Percentiles rank a stretch among this genome's conserved stretches.
phyloP scores from a whole-genome alignment of 2,888 invertebrate genomes.

The Hartigia nigra region DNA sequence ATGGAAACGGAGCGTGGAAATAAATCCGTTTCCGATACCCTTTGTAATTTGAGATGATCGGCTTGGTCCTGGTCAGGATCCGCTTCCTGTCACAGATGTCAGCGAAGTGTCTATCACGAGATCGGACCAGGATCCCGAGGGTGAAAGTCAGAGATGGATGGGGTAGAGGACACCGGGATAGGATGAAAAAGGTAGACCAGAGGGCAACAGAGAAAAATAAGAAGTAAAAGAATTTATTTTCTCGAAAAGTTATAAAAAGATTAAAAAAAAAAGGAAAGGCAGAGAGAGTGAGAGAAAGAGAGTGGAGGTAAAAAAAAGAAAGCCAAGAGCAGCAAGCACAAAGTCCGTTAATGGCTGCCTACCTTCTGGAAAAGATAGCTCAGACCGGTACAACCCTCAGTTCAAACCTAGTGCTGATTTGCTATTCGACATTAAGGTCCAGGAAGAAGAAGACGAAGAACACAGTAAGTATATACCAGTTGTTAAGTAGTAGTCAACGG shows the following conservation, averaged over 20 bases:
- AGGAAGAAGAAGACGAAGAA: background rate
- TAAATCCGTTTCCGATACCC: conserved; percentile 64
- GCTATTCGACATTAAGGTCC: background rate
- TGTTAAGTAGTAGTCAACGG: background rate
- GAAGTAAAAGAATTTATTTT: conserved; percentile 9
- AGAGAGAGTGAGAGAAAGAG: conserved; percentile 12
- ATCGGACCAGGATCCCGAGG: conserved; percentile 5
- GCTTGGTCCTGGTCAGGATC: conserved; percentile 48
- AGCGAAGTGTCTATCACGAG: background rate
- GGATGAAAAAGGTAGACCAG: conserved; percentile 3
- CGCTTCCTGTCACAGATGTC: conserved; percentile 13
- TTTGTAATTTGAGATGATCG: conserved; percentile 66
- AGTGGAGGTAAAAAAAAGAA: background rate
- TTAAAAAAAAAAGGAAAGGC: background rate
- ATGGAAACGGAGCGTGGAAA: conserved; percentile 40
- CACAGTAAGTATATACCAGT: background rate
- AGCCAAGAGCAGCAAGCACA: conserved; percentile 38
- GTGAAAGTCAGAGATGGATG: conserved; percentile 15
- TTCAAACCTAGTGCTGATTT: background rate
- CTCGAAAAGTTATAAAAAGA: conserved; percentile 4
- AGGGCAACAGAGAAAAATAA: conserved; percentile 13
- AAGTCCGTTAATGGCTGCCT: conserved; percentile 66
- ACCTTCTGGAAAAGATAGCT: conserved; percentile 62
- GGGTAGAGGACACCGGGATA: conserved; percentile 16
- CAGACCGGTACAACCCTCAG: conserved; percentile 12